A percentile compares a stretch with the other conserved stretches of the same genome.
Conservation (phyloP, 92 coral and sea anemone genomes). For the Palythoa heliodiscus region DNA sequence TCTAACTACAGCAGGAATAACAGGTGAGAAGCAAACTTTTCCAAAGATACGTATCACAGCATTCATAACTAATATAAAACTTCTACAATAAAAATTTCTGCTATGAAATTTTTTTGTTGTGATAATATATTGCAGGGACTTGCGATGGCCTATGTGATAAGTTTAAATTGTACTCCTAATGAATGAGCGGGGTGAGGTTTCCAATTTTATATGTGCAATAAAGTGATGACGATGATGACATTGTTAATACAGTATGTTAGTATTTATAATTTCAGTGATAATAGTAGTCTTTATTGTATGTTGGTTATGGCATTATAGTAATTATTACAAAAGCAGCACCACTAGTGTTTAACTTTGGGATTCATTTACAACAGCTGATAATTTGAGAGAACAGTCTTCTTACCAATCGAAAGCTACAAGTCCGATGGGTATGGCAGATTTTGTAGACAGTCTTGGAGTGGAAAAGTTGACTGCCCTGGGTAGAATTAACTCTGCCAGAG, state of each 20-base stretch:
- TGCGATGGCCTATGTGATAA: not conserved
- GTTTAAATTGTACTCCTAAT: not conserved
- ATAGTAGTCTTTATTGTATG: not conserved
- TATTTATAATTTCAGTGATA: not conserved
- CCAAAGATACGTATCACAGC: no score
- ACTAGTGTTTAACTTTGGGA: not conserved
- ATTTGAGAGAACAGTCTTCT: not conserved
- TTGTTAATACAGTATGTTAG: not conserved
- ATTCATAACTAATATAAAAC: not conserved
- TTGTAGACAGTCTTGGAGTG: constrained; percentile 77
- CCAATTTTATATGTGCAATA: not conserved
- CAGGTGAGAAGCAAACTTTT: not conserved
- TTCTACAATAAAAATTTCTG: not conserved
- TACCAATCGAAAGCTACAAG: constrained; percentile 24
- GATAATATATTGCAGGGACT: no score
- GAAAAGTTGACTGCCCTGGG: constrained; percentile 90
- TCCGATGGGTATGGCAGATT: constrained; percentile 33
- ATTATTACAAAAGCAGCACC: not conserved
- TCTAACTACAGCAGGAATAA: not conserved
- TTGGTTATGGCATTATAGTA: not conserved
- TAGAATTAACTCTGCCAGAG: constrained; percentile 87
- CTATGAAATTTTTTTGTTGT: no score
- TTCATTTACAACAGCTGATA: constrained; percentile 5
- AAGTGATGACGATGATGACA: not conserved
- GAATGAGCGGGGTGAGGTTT: not conserved